Conservation (phyloP, 1,140 invertebrate species). For the Cyrtorhinus lividipennis region DNA sequence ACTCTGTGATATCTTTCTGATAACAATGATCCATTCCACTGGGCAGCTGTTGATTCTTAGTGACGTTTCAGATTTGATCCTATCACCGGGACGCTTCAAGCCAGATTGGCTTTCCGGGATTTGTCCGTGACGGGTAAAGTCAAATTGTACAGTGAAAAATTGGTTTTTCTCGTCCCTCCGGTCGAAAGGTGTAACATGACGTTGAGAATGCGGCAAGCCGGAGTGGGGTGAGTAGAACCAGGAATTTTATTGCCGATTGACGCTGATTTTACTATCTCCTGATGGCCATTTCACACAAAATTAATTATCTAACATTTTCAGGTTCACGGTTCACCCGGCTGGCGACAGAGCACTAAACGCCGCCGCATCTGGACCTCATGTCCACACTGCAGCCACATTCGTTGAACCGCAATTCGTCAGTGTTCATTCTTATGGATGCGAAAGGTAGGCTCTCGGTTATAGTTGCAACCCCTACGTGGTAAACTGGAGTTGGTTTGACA, state of each 20-base stretch:
- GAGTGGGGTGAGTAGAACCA: constrained; percentile 51
- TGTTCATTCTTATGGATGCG: constrained; percentile 66
- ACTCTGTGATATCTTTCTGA: too few species aligned
- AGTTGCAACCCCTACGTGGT: too few species aligned
- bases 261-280: too few species aligned
- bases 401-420: constrained; percentile 66
- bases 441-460: too few species aligned
- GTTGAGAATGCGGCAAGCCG: constrained; percentile 52
- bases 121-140: constrained; percentile 50
- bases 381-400: constrained; percentile 65
- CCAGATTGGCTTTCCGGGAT: constrained; percentile 58
- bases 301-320: too few species aligned
- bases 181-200: constrained; percentile 59
- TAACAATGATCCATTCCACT: too few species aligned
- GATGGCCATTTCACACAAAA: too few species aligned
- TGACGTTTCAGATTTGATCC: constrained; percentile 34
- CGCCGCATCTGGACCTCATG: constrained; percentile 23
- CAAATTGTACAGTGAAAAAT: constrained; percentile 25
- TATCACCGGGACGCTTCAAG: constrained; percentile 52
- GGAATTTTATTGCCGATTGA: too few species aligned
- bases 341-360: not conserved
- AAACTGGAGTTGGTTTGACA: too few species aligned
- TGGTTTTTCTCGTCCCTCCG: constrained; percentile 30
- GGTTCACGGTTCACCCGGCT: constrained; percentile 14
- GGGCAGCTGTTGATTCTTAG: too few species aligned